Conservation (phyloP, 2,113 vertebrate species). For the Proterorhinus semilunaris region DNA sequence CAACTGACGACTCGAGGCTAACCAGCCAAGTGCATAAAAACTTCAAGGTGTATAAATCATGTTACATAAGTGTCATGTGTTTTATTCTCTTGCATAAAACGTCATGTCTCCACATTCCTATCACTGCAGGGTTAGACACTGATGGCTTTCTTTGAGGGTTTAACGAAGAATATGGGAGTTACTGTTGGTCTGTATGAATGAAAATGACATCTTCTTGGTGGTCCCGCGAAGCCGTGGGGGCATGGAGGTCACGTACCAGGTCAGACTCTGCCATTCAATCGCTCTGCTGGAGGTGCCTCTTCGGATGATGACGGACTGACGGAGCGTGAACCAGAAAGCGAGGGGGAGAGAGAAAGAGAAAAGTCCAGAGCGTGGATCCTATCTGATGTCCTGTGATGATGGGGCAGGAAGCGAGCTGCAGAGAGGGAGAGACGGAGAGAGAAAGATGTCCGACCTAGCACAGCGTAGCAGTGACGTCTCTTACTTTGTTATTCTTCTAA, state of each 20-base stretch:
- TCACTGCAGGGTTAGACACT: no score
- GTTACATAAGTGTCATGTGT: no score
- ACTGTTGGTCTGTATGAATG: background rate
- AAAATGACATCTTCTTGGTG: background rate
- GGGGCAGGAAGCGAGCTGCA: constrained; percentile 30
- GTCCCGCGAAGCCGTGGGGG: background rate
- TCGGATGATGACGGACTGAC: constrained; percentile 34
- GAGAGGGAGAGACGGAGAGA: background rate
- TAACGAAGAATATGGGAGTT: no score
- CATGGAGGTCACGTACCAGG: constrained; percentile 38
- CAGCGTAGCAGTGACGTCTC: no score
- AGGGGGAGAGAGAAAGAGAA: background rate
- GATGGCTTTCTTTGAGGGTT: no score
- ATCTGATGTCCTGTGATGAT: constrained; percentile 37
- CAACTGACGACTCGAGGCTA: no score
- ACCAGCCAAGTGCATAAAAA: no score
- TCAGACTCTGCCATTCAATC: constrained; percentile 24
- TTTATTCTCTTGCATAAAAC: no score
- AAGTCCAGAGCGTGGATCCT: constrained; percentile 22
- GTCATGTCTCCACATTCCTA: no score
- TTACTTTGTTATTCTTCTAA: no score
- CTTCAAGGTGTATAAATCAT: no score
- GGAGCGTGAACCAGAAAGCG: constrained; percentile 16
- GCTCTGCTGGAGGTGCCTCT: constrained; percentile 4
- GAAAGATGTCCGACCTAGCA: background rate